Percentiles rank a stretch among this genome's conserved stretches.
phyloP scores from a whole-genome alignment of 2,888 invertebrate genomes.

The Coelopa pilipes region DNA sequence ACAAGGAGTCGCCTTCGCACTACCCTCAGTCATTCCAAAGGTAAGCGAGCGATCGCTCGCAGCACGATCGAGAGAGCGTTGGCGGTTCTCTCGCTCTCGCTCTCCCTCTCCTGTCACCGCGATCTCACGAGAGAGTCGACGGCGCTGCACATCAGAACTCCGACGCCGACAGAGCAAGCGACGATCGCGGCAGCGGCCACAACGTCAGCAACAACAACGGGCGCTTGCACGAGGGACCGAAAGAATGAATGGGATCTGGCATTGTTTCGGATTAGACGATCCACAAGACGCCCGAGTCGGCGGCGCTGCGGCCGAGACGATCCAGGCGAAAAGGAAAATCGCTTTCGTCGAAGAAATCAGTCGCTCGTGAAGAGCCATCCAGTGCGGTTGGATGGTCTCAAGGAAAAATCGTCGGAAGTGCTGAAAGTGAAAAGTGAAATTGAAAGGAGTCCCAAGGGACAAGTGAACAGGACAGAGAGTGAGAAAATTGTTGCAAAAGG shows the following conservation, averaged over 20 bases:
- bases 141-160: slow-evolving; percentile 24
- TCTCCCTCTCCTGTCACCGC: too few species aligned
- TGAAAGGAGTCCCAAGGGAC: slow-evolving; percentile 17
- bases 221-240: slow-evolving; percentile 36
- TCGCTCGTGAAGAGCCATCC: slow-evolving; percentile 64
- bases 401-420: slow-evolving; percentile 46
- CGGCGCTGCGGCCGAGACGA: not conserved
- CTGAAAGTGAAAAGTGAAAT: slow-evolving; percentile 46
- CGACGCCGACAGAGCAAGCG: too few species aligned
- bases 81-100: too few species aligned
- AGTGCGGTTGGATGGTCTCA: slow-evolving; percentile 61
- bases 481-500: slow-evolving; percentile 36
- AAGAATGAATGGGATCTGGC: slow-evolving; percentile 27
- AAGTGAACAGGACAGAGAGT: slow-evolving; percentile 26
- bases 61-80: too few species aligned
- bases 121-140: not conserved
- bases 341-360: slow-evolving; percentile 55
- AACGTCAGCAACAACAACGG: slow-evolving; percentile 12
- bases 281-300: not conserved
- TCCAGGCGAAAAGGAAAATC: slow-evolving; percentile 50
- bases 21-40: too few species aligned
- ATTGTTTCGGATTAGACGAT: slow-evolving; percentile 19
- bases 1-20: too few species aligned
- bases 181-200: slow-evolving; percentile 8
- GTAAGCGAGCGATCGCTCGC: too few species aligned